A percentile compares a stretch with the other conserved stretches of the same genome.
These are phyloP conservation scores for Bubo blakistoni DNA, from an alignment of 2,113 vertebrate genomes.

Conservation along the genomic window DNA sequence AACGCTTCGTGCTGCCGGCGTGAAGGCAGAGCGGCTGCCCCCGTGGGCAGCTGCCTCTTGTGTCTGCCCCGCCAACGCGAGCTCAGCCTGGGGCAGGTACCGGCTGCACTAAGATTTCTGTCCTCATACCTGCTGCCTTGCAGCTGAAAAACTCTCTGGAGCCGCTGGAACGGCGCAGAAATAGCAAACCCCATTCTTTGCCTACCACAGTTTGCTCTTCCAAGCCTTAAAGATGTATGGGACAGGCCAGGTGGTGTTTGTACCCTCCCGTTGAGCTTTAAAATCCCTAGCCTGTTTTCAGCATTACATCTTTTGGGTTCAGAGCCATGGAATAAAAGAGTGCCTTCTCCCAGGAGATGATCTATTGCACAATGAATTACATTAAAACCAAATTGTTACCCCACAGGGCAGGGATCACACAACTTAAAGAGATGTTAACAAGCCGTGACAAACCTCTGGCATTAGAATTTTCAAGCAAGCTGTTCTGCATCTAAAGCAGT, in stretches of 20 bases:
- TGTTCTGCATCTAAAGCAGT: slow-evolving; percentile 56
- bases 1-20: neutral
- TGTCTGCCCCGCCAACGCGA: rapidly evolving
- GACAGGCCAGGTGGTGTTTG: neutral
- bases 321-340: neutral
- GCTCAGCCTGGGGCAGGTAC: neutral
- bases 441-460: slow-evolving; percentile 56
- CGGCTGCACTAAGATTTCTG: neutral
- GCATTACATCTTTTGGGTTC: neutral
- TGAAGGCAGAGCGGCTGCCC: neutral
- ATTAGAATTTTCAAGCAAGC: slow-evolving; percentile 11
- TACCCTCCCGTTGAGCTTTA: neutral
- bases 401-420: slow-evolving; percentile 47
- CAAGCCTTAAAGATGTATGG: neutral
- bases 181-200: neutral
- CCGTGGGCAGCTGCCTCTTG: neutral
- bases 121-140: neutral
- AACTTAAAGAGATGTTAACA: slow-evolving; percentile 46
- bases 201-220: neutral
- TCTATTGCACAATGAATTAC: slow-evolving; percentile 28
- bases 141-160: neutral
- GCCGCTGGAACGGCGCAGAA: neutral
- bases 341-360: slow-evolving; percentile 5
- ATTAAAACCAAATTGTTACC: neutral
- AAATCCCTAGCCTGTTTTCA: neutral